Evolutionary conservation across 1,140 invertebrate species (phyloP).

Genomic region (Callitettix versicolor): DNA sequence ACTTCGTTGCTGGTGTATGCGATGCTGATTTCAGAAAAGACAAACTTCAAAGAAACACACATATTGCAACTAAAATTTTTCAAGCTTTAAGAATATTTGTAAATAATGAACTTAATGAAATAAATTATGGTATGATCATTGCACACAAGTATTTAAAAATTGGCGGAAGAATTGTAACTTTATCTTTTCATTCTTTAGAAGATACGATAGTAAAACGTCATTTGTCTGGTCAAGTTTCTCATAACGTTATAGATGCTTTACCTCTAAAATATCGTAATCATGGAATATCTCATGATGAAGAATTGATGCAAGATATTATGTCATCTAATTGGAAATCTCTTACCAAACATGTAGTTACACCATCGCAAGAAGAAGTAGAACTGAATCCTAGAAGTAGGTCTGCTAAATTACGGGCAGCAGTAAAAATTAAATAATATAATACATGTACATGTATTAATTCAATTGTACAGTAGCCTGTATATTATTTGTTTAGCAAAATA

Average conservation of each 20-base stretch:
- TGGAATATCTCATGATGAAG: slow-evolving; percentile 34
- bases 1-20: slow-evolving; percentile 60
- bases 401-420: slow-evolving; percentile 75
- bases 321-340: slow-evolving; percentile 62
- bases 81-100: slow-evolving; percentile 92
- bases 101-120: slow-evolving; percentile 94
- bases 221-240: slow-evolving; percentile 40
- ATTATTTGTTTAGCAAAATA: no score
- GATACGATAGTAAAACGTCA: slow-evolving; percentile 92
- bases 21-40: slow-evolving; percentile 47
- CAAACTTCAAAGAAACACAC: slow-evolving; percentile 60
- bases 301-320: slow-evolving; percentile 47
- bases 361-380: slow-evolving; percentile 59
- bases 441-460: no score
- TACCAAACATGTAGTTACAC: slow-evolving; percentile 69
- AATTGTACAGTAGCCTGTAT: no score
- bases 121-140: slow-evolving; percentile 77
- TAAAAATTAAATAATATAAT: slow-evolving; percentile 53
- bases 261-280: slow-evolving; percentile 54
- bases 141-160: slow-evolving; percentile 66
- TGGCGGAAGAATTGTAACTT: slow-evolving; percentile 63
- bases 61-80: slow-evolving; percentile 85
- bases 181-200: slow-evolving; percentile 89
- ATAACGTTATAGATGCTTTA: slow-evolving; percentile 50
- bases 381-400: slow-evolving; percentile 75